Percentiles rank a stretch among this genome's conserved stretches.
phyloP scores from a whole-genome alignment of 2,888 invertebrate genomes.

The Thera obeliscata region DNA sequence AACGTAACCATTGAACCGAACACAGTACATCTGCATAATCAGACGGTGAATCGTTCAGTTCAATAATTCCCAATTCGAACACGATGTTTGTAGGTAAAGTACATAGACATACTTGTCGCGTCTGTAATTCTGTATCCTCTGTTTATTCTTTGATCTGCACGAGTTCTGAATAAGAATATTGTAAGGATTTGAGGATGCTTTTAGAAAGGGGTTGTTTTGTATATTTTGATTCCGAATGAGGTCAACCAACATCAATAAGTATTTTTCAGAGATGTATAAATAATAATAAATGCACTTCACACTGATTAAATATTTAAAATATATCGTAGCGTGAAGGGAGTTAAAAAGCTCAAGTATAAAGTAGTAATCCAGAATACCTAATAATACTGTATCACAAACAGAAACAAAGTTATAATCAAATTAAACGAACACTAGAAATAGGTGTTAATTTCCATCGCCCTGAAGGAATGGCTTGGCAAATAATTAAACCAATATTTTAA shows the following conservation, averaged over 20 bases:
- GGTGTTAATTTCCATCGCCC: neutral
- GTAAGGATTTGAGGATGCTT: conserved; percentile 18
- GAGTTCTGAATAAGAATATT: conserved; percentile 8
- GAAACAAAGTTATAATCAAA: no score
- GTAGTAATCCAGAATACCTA: no score
- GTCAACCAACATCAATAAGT: conserved; percentile 9
- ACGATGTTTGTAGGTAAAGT: conserved; percentile 27
- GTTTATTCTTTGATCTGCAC: conserved; percentile 27
- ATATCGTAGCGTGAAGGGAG: neutral
- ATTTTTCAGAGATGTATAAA: neutral
- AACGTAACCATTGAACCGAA: conserved; percentile 43
- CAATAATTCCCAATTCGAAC: conserved; percentile 42
- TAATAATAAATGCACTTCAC: neutral
- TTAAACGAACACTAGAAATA: neutral
- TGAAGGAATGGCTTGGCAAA: neutral
- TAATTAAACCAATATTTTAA: conserved; percentile 15
- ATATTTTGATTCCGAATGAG: conserved; percentile 7
- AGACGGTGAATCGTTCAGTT: conserved; percentile 37
- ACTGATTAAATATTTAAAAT: conserved; percentile 1
- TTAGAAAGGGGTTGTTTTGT: conserved; percentile 1
- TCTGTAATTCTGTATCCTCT: conserved; percentile 26
- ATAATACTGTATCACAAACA: no score
- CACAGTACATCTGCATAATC: conserved; percentile 45
- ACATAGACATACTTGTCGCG: conserved; percentile 19
- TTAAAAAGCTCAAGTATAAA: no score